Evolutionary conservation across 2,113 vertebrate species (phyloP).

Genomic region (Sebastes fasciatus): DNA sequence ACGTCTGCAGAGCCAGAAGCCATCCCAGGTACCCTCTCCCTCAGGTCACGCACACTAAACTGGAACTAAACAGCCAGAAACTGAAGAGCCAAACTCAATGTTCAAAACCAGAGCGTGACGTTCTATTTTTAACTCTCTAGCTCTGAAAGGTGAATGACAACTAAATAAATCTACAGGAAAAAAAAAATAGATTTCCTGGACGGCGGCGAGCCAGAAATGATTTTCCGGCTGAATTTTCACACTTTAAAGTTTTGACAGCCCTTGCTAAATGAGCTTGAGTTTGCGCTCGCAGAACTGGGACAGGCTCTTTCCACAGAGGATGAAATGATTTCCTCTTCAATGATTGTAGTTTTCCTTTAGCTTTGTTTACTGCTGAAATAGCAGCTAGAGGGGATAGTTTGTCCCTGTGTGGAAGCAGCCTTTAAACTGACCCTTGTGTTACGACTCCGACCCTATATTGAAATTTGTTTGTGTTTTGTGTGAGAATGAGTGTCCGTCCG

Average conservation of each 20-base stretch:
- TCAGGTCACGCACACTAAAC: slow-evolving; percentile 18
- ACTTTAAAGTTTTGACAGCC: slow-evolving; percentile 65
- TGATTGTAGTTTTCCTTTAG: slow-evolving; percentile 29
- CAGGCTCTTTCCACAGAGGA: slow-evolving; percentile 58
- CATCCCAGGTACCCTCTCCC: slow-evolving; percentile 91
- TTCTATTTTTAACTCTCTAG: slow-evolving; percentile 52
- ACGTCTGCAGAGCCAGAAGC: slow-evolving; percentile 90
- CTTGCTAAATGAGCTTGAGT: slow-evolving; percentile 71
- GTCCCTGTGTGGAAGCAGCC: slow-evolving; percentile 33
- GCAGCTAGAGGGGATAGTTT: slow-evolving; percentile 26
- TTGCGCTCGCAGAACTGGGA: slow-evolving; percentile 67
- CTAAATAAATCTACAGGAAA: slow-evolving; percentile 60
- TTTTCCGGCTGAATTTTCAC: slow-evolving; percentile 69
- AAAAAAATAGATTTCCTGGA: slow-evolving; percentile 53
- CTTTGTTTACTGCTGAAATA: slow-evolving; percentile 46
- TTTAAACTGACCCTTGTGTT: slow-evolving; percentile 36
- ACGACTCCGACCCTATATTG: too few species aligned
- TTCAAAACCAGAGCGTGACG: slow-evolving; percentile 17
- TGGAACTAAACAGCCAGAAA: slow-evolving; percentile 44
- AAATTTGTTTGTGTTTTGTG: too few species aligned
- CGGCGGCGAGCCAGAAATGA: slow-evolving; percentile 37
- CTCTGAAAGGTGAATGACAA: slow-evolving; percentile 57
- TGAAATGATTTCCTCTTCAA: slow-evolving; percentile 44
- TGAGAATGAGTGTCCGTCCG: too few species aligned
- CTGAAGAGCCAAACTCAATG: slow-evolving; percentile 68